A percentile compares a stretch with the other conserved stretches of the same genome.
phyloP scores from a whole-genome alignment of 2,888 invertebrate genomes.

The Caenorhabditis sp. region DNA sequence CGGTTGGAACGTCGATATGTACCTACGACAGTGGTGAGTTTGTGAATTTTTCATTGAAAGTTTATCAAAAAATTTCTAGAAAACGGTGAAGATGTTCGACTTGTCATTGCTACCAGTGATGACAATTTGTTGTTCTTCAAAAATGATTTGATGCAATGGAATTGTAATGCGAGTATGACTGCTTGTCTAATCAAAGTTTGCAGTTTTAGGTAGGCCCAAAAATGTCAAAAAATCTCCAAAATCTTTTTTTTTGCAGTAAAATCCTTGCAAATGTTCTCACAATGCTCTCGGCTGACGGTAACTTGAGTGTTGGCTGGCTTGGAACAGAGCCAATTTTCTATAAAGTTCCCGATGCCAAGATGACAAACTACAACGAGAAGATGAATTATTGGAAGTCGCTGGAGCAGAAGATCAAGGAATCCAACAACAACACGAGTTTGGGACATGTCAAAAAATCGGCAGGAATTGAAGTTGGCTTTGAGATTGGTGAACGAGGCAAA shows the following conservation, averaged over 20 bases:
- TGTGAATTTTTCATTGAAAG: background rate
- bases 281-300: constrained; percentile 25
- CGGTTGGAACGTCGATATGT: constrained; percentile 37
- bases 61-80: constrained; percentile 13
- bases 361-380: constrained; percentile 22
- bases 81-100: constrained; percentile 26
- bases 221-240: too few species aligned
- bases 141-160: constrained; percentile 49
- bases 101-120: constrained; percentile 32
- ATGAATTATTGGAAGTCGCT: constrained; percentile 20
- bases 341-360: constrained; percentile 29
- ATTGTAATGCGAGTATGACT: constrained; percentile 37
- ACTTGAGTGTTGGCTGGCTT: constrained; percentile 43
- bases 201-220: constrained; percentile 33
- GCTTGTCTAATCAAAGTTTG: constrained; percentile 21
- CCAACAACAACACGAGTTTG: constrained; percentile 2
- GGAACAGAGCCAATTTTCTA: constrained; percentile 51
- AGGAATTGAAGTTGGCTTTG: constrained; percentile 23
- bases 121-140: constrained; percentile 38
- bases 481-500: constrained; percentile 21
- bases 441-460: constrained; percentile 7
- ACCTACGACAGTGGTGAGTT: background rate
- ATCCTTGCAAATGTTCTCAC: constrained; percentile 37
- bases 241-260: constrained; percentile 32
- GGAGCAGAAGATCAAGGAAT: constrained; percentile 26